Evolutionary conservation across 2,113 vertebrate species (phyloP).

Genomic region (Archilochus colubris): DNA sequence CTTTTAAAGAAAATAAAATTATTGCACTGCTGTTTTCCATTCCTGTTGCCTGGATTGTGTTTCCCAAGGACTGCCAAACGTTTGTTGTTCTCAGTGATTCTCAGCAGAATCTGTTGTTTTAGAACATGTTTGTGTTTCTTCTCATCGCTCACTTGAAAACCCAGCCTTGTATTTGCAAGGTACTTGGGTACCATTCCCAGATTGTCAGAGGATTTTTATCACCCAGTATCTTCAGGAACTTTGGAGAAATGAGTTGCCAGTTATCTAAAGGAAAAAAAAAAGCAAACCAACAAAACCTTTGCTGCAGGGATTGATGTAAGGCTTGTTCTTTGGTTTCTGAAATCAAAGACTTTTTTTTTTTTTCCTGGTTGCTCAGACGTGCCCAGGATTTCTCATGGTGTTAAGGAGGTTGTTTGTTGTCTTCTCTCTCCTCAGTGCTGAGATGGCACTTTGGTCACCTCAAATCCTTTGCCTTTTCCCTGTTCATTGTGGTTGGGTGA

Average conservation of each 20-base stretch:
- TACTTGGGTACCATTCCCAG: background rate
- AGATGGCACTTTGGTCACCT: background rate
- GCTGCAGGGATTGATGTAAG: background rate
- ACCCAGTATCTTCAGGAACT: background rate
- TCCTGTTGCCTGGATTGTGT: background rate
- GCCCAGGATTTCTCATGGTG: background rate
- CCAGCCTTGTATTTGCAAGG: background rate
- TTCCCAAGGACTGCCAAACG: background rate
- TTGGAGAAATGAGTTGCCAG: background rate
- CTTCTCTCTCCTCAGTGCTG: background rate
- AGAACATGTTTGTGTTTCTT: background rate
- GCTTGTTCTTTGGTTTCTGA: background rate
- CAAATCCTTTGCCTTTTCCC: background rate
- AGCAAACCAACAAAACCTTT: background rate
- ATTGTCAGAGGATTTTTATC: background rate
- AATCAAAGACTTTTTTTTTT: background rate
- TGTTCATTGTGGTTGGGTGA: background rate
- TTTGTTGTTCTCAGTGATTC: background rate
- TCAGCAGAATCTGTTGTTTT: background rate
- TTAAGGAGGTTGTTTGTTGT: background rate
- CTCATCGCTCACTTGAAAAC: background rate
- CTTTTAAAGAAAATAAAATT: background rate
- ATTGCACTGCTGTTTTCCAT: rapidly evolving
- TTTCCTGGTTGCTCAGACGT: background rate
- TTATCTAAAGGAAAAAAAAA: background rate